Evolutionary conservation across 2,888 invertebrate genomes (phyloP), one percentile per base, ranked within the genome.

Genomic region (Drosophila formosana): DNA sequence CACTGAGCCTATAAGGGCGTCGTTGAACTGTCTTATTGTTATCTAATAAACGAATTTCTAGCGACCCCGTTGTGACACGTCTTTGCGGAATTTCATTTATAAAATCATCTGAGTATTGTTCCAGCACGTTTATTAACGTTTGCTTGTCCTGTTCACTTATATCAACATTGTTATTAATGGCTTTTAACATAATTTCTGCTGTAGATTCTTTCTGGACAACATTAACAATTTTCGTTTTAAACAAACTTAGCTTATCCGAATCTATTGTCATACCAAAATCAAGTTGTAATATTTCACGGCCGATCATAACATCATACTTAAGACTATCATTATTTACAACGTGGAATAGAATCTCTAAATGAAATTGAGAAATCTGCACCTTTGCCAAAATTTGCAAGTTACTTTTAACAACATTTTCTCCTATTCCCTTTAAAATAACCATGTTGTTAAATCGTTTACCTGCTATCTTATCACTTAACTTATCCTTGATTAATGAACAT

Each of bases 251-350:
- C 6, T 66, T 55, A 25, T 66, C n/a, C 18, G 43, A 39, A 9
- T 57, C 56, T 7, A 56, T 57, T 5, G 46, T 51, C 11, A 67
- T 28, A 2, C 67, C 58, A 32, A 69, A 69, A 13, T 55, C 65
- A 34, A 37, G 43, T 25, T 25, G 4, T 1, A 60, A 26, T 25
- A 69, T 56, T 34, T 69, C 55, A 1, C 30, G 56, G 11, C 52
- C 65, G 43, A 69, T 57, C 66, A 69, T 51, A 18, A 18, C 18
- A 18, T 65, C 69, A 18, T 64, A 18, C 13, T 68, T 58, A 3
- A 68, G 18, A 51, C 30, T 30, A 1, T 64, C 30, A 45, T 56
- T 30, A 0, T 3, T 13, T 34, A 69, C 47, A 5, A 62, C 61
- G 39, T 66, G 41, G 9, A 52, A 70, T 28, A 61, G n/a, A 7